A percentile compares a stretch with the other conserved stretches of the same genome.
Evolutionary conservation across 2,797 vertebrate species (phyloP).

Genomic region (Sebastes miniatus): DNA sequence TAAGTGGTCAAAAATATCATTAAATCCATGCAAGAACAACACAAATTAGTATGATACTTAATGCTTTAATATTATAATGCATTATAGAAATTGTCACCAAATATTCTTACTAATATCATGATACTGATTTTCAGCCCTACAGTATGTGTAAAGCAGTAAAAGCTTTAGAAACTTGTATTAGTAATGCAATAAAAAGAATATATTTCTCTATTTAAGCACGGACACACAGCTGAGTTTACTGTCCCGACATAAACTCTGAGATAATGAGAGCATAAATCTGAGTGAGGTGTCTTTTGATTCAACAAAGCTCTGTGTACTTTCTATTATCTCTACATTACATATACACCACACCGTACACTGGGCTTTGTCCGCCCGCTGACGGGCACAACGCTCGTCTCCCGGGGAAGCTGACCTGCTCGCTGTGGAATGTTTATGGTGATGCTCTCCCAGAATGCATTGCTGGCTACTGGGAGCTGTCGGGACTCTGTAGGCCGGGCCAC

Average conservation of each 20-base stretch:
- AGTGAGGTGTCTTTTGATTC: background rate
- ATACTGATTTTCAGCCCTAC: background rate
- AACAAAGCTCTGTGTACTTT: slow-evolving; percentile 30
- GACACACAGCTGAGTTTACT: slow-evolving; percentile 1
- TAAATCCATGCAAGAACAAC: background rate
- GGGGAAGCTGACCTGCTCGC: slow-evolving; percentile 44
- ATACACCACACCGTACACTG: background rate
- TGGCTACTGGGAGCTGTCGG: slow-evolving; percentile 17
- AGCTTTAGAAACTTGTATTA: background rate
- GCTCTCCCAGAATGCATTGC: slow-evolving; percentile 68
- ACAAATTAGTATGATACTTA: background rate
- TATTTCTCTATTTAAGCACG: background rate
- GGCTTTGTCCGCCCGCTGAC: slow-evolving; percentile 23
- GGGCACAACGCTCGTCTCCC: slow-evolving; percentile 62
- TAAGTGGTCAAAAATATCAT: background rate
- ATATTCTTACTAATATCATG: background rate
- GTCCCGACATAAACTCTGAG: background rate
- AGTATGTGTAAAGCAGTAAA: background rate
- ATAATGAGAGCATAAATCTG: slow-evolving; percentile 26
- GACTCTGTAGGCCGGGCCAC: slow-evolving; percentile 13
- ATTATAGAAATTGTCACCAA: background rate
- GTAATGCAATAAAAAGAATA: background rate
- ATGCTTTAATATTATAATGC: background rate
- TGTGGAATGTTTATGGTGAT: slow-evolving; percentile 76
- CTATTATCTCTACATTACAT: slow-evolving; percentile 43